phyloP scores from a whole-genome alignment of 2,888 invertebrate species.

The Eudemis profundana region DNA sequence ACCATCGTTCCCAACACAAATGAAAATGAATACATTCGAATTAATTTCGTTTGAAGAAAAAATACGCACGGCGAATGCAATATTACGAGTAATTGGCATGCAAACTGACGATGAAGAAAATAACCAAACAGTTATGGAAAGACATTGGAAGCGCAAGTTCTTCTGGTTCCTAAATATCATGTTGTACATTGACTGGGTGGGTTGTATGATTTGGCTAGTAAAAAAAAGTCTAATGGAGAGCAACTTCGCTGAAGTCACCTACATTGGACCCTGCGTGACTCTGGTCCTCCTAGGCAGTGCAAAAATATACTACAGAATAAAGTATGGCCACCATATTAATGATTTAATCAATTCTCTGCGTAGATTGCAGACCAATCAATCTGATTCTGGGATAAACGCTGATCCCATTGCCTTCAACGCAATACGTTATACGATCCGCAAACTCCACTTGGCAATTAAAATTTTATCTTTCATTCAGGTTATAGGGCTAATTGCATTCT shows the following conservation, averaged over 20 bases:
- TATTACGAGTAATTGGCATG: constrained; percentile 50
- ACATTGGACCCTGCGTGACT: constrained; percentile 56
- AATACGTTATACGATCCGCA: constrained; percentile 46
- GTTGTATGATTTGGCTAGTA: constrained; percentile 52
- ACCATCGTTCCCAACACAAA: background rate
- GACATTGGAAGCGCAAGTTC: constrained; percentile 51
- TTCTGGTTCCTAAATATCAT: constrained; percentile 49
- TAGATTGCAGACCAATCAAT: constrained; percentile 42
- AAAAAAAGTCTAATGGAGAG: constrained; percentile 46
- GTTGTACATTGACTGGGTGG: constrained; percentile 47
- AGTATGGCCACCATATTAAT: constrained; percentile 50
- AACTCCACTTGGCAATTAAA: constrained; percentile 49
- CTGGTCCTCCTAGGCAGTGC: constrained; percentile 54
- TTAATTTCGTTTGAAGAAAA: constrained; percentile 9
- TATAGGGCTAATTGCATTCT: constrained; percentile 51
- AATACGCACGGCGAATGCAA: constrained; percentile 17
- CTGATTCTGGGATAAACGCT: constrained; percentile 13
- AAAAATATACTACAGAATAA: constrained; percentile 56
- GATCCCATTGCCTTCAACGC: constrained; percentile 38
- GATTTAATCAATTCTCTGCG: constrained; percentile 53
- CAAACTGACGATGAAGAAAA: constrained; percentile 51
- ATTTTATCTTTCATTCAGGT: constrained; percentile 43
- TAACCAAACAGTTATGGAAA: constrained; percentile 47
- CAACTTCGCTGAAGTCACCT: constrained; percentile 55
- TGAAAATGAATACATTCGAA: constrained; percentile 5